Evolutionary conservation across 2,888 invertebrate species (phyloP).

Genomic region (Sphaerophoria rueppellii): DNA sequence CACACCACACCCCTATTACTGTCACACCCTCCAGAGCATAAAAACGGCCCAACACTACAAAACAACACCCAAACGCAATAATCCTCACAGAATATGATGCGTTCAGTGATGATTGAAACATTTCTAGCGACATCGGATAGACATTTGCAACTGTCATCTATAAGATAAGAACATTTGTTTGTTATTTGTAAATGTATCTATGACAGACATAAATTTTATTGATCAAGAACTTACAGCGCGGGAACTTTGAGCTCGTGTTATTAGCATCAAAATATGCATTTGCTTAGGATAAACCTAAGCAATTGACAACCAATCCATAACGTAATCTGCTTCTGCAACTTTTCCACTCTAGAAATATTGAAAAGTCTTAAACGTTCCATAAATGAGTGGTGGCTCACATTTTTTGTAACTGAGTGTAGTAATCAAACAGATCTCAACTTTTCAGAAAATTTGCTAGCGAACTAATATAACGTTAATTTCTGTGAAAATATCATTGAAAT

Average conservation of each 20-base stretch:
- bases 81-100: constrained; percentile 79
- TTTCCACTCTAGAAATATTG: constrained; percentile 75
- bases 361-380: too few relatives aligned
- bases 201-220: constrained; percentile 22
- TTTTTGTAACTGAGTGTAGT: not conserved
- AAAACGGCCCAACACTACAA: too few relatives aligned
- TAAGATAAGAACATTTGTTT: too few relatives aligned
- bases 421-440: too few relatives aligned
- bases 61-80: too few relatives aligned
- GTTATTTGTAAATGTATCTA: not conserved
- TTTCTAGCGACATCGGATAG: constrained; percentile 78
- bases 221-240: constrained; percentile 78
- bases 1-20: too few relatives aligned
- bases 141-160: constrained; percentile 78
- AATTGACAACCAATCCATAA: constrained; percentile 78
- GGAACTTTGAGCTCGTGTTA: constrained; percentile 79
- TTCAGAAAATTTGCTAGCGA: constrained; percentile 79
- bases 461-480: constrained; percentile 80
- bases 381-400: not conserved
- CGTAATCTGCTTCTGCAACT: constrained; percentile 79
- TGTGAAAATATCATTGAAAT: constrained; percentile 80
- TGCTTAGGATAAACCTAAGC: constrained; percentile 74
- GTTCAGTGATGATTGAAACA: constrained; percentile 79
- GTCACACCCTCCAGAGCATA: too few relatives aligned
- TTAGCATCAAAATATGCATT: constrained; percentile 77